Evolutionary conservation across 1,140 invertebrate species (phyloP), one percentile per base, ranked within the genome.

Genomic region (Chlorops oryzae): DNA sequence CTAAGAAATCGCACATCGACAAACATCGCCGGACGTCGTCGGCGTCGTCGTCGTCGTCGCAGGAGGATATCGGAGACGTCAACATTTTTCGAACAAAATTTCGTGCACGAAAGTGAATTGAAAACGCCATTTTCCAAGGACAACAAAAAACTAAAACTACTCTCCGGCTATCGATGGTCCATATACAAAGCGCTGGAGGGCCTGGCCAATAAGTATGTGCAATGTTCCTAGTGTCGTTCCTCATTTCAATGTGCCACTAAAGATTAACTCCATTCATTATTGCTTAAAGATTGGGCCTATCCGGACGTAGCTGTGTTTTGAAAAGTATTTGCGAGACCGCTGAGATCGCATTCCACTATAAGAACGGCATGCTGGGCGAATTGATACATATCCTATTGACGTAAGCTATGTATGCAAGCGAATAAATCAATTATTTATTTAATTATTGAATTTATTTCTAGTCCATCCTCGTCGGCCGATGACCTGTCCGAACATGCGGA

Each of bases 321-420:
- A 80, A 81, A 61, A 81, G 81, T 52, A 83, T 89, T 62, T 89
- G 87, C 62, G 86, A 88, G 72, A 78, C 80, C 2, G 81, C 84
- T 2, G 79, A 81, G 54, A 75, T 79, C 24, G 83, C 84, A 50
- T 81, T 87, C 51, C 78, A 77, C 51, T 74, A 76, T 60, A 74
- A 79, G 55, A 78, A 78, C 57, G 83, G 84, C 17, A 74, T 88
- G 45, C 68, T 83, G 54, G 81, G 80, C n/a, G 81, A 87, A 75
- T 73, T 88, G 51, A 67, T 85, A 21, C 82, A 85, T 62, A 76
- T 83, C 55, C 64, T 88, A 52, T 76, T 88, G 57, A 83, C 84
- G 81, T 83, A 74, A 80, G 79, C 62, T 10, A n/a, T n/a, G n/a
- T n/a, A n/a, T n/a, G n/a, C n/a, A n/a, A n/a, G n/a, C n/a, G n/a